A percentile compares a stretch with the other conserved stretches of the same genome.
Evolutionary conservation across 2,113 vertebrate species (phyloP).

Genomic region (Hemiscyllium ocellatum): DNA sequence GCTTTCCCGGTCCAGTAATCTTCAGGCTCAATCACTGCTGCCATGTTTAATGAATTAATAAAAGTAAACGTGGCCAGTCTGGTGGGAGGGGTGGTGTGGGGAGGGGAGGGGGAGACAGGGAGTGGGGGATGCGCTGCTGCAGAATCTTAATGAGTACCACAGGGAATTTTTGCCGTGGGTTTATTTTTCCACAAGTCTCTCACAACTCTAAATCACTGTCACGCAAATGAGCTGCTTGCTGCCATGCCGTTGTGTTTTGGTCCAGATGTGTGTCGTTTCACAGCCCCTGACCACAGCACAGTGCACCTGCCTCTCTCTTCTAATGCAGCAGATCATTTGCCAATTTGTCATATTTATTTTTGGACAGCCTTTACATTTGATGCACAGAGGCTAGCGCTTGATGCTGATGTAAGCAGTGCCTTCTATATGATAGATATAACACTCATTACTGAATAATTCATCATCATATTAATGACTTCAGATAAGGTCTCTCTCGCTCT

Average conservation of each 20-base stretch:
- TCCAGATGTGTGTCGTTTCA: constrained; percentile 46
- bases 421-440: constrained; percentile 63
- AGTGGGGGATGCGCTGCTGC: constrained; percentile 43
- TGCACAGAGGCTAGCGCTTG: constrained; percentile 50
- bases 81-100: constrained; percentile 37
- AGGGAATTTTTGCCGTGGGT: constrained; percentile 58
- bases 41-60: constrained; percentile 71
- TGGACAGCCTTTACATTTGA: constrained; percentile 53
- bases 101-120: not conserved
- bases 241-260: constrained; percentile 60
- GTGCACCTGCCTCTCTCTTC: constrained; percentile 59
- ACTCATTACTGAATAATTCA: constrained; percentile 86
- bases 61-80: constrained; percentile 59
- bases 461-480: constrained; percentile 70
- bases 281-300: constrained; percentile 44
- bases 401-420: constrained; percentile 59
- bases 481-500: constrained; percentile 61
- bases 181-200: constrained; percentile 41
- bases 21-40: constrained; percentile 57
- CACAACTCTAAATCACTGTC: constrained; percentile 60
- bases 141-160: constrained; percentile 67
- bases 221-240: constrained; percentile 59
- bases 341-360: constrained; percentile 71
- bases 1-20: constrained; percentile 63
- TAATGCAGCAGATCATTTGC: constrained; percentile 65